phyloP scores from a whole-genome alignment of 2,888 invertebrate genomes.

The Caradrina clavipalpis region DNA sequence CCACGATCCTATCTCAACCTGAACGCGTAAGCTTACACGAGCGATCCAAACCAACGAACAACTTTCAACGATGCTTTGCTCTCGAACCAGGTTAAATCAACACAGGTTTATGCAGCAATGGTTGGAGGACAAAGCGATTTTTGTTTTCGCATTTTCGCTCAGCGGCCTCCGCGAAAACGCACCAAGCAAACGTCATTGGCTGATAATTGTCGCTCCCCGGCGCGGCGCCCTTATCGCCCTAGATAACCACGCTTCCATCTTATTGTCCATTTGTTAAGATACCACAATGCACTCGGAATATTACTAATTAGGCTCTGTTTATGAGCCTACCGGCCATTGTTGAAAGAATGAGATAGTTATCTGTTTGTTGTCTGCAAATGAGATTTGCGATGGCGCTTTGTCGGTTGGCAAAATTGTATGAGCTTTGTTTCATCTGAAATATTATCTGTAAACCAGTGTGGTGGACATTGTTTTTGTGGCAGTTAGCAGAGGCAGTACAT shows the following conservation, averaged over 20 bases:
- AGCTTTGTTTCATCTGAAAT: slow-evolving; percentile 88
- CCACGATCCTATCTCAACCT: slow-evolving; percentile 79
- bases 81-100: slow-evolving; percentile 11
- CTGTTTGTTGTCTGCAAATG: slow-evolving; percentile 88
- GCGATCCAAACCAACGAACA: slow-evolving; percentile 42
- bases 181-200: slow-evolving; percentile 76
- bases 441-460: slow-evolving; percentile 76
- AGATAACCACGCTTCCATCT: slow-evolving; percentile 88
- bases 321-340: slow-evolving; percentile 89
- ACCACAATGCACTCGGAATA: slow-evolving; percentile 90
- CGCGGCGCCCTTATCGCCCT: slow-evolving; percentile 86
- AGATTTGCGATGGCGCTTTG: slow-evolving; percentile 90
- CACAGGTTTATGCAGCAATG: slow-evolving; percentile 67
- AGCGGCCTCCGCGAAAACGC: slow-evolving; percentile 69
- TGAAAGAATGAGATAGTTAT: slow-evolving; percentile 90
- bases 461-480: slow-evolving; percentile 76
- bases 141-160: slow-evolving; percentile 35
- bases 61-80: slow-evolving; percentile 50
- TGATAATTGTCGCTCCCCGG: slow-evolving; percentile 88
- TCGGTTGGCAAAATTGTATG: slow-evolving; percentile 86
- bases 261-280: slow-evolving; percentile 87
- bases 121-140: slow-evolving; percentile 43
- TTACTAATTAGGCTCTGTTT: slow-evolving; percentile 90
- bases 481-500: slow-evolving; percentile 62
- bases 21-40: slow-evolving; percentile 60